phyloP scores from a whole-genome alignment of 1,140 invertebrate genomes.

The Cydia pomonella region DNA sequence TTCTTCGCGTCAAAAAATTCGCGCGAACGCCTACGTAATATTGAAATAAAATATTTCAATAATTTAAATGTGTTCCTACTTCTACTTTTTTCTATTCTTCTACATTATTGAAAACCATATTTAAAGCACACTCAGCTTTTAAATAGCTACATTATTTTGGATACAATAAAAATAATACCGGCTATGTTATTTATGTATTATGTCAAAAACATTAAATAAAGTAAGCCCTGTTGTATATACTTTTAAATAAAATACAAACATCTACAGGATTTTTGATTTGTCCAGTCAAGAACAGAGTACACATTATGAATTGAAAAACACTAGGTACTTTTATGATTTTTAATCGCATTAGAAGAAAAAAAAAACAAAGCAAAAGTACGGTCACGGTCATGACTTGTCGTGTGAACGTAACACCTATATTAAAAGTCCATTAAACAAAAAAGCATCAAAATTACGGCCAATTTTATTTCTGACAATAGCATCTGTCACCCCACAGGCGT shows the following conservation, averaged over 20 bases:
- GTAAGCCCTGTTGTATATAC: no score
- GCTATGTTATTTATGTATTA: background rate
- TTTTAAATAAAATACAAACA: no score
- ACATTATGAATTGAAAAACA: no score
- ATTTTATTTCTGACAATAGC: constrained; percentile 18
- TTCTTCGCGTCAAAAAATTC: background rate
- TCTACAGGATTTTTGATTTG: no score
- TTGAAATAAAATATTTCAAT: no score
- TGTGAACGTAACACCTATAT: constrained; percentile 25
- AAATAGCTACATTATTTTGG: no score
- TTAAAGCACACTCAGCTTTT: no score
- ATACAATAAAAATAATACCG: no score
- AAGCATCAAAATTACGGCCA: constrained; percentile 24
- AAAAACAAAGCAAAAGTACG: background rate
- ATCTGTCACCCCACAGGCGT: constrained; percentile 20
- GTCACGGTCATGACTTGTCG: background rate
- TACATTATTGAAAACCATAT: no score
- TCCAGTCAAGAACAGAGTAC: no score
- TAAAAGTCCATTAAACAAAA: constrained; percentile 29
- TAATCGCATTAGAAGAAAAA: background rate
- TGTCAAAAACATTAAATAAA: background rate
- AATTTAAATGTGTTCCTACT: no score
- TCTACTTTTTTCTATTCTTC: no score
- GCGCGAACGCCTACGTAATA: background rate
- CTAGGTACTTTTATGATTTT: background rate